These are phyloP conservation scores for Mimachlamys varia DNA, from an alignment of 2,888 invertebrate genomes.

Conservation along the genomic window DNA sequence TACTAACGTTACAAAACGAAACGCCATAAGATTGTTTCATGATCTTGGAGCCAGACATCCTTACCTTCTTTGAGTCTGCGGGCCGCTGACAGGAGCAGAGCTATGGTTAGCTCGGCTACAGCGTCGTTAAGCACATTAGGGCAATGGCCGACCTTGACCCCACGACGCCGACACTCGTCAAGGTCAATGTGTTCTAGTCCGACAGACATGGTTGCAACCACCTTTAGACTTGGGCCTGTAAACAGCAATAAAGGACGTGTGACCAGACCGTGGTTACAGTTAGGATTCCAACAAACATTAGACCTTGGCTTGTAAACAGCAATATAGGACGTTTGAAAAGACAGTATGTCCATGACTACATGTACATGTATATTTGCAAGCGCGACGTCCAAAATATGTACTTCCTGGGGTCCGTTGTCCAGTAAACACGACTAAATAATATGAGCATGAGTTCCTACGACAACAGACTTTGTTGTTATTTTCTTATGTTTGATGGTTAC, in stretches of 20 bases:
- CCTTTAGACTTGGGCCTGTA: conserved; percentile 88
- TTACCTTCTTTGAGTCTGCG: conserved; percentile 91
- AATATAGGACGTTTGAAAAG: not conserved
- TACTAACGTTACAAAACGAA: too few species aligned
- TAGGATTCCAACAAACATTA: conserved; percentile 94
- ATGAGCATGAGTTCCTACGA: too few species aligned
- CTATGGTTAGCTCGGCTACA: conserved; percentile 94
- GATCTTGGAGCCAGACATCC: not conserved
- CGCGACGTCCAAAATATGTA: too few species aligned
- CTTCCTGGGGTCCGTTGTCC: too few species aligned
- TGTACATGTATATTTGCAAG: too few species aligned
- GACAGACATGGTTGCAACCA: conserved; percentile 94
- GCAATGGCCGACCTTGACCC: conserved; percentile 92
- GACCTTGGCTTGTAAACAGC: conserved; percentile 83
- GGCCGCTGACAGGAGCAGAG: conserved; percentile 91
- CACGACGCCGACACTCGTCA: conserved; percentile 86
- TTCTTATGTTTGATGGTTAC: too few species aligned
- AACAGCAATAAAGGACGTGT: not conserved
- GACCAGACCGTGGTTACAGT: conserved; percentile 88
- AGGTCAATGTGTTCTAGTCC: conserved; percentile 95
- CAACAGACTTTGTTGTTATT: too few species aligned
- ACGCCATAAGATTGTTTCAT: too few species aligned
- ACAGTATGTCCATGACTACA: too few species aligned
- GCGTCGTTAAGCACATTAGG: conserved; percentile 91
- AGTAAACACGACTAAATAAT: too few species aligned